These are phyloP conservation scores for Eublepharis macularius DNA, from an alignment of 2,113 vertebrate genomes.

Conservation along the genomic window DNA sequence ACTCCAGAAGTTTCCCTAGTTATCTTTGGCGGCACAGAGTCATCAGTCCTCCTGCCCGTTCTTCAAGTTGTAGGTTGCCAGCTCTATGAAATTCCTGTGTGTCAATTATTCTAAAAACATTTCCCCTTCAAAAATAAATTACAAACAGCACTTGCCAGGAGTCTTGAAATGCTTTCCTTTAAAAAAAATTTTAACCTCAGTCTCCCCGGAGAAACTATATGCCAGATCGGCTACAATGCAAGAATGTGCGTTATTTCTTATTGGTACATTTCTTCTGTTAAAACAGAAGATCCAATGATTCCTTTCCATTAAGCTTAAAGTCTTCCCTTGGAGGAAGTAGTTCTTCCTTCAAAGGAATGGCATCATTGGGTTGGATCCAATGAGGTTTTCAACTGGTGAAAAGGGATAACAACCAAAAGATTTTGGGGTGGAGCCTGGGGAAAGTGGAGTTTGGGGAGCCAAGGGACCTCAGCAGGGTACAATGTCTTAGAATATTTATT, in stretches of 20 bases:
- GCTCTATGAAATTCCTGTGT: conserved; percentile 37
- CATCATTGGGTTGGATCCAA: no score
- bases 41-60: no score
- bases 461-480: no score
- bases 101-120: conserved; percentile 63
- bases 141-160: conserved; percentile 52
- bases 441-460: no score
- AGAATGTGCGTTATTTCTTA: conserved; percentile 72
- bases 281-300: conserved; percentile 57
- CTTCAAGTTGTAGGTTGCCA: not conserved
- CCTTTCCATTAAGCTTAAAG: no score
- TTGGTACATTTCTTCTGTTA: conserved; percentile 73
- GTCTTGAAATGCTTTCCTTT: conserved; percentile 64
- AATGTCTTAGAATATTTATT: no score
- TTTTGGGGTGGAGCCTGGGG: no score
- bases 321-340: not conserved
- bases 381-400: no score
- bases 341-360: no score
- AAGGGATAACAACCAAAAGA: no score
- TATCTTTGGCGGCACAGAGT: not conserved
- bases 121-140: conserved; percentile 54
- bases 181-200: not conserved
- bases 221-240: conserved; percentile 55
- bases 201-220: conserved; percentile 72
- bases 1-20: not conserved